phyloP scores from a whole-genome alignment of 2,888 invertebrate species.

The Drosophila ustulata region DNA sequence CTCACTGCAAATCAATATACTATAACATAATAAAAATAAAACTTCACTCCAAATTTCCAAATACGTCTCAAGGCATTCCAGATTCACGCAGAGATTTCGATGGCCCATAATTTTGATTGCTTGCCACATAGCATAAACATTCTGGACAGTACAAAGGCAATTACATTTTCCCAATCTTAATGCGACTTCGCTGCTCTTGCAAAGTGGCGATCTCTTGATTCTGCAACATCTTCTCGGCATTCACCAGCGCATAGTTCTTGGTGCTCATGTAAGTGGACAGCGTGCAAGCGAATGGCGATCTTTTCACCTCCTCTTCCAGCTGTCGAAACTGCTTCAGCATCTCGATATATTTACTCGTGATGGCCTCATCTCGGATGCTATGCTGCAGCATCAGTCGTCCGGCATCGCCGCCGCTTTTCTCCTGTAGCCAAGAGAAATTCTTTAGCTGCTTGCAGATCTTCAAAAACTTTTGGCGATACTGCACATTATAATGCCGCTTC shows the following conservation, averaged over 20 bases:
- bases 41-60: neutral
- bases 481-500: constrained; percentile 53
- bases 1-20: constrained; percentile 24
- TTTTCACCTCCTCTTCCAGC: constrained; percentile 53
- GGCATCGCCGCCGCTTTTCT: constrained; percentile 57
- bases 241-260: constrained; percentile 64
- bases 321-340: constrained; percentile 49
- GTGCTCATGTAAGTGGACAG: constrained; percentile 63
- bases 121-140: neutral
- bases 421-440: constrained; percentile 8
- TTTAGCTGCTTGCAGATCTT: constrained; percentile 55
- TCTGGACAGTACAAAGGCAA: constrained; percentile 7
- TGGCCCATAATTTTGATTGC: constrained; percentile 6
- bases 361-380: constrained; percentile 18
- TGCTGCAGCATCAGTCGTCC: constrained; percentile 1
- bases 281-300: constrained; percentile 40
- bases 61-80: neutral
- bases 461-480: constrained; percentile 48
- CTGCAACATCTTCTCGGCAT: constrained; percentile 51
- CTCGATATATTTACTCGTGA: constrained; percentile 36
- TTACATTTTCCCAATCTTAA: constrained; percentile 1
- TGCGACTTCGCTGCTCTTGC: constrained; percentile 23
- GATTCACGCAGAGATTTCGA: too few relatives aligned
- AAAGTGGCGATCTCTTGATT: constrained; percentile 53
- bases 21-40: constrained; percentile 37